Evolutionary conservation across 2,113 vertebrate species (phyloP).

Genomic region (Sylvilagus bachmani): DNA sequence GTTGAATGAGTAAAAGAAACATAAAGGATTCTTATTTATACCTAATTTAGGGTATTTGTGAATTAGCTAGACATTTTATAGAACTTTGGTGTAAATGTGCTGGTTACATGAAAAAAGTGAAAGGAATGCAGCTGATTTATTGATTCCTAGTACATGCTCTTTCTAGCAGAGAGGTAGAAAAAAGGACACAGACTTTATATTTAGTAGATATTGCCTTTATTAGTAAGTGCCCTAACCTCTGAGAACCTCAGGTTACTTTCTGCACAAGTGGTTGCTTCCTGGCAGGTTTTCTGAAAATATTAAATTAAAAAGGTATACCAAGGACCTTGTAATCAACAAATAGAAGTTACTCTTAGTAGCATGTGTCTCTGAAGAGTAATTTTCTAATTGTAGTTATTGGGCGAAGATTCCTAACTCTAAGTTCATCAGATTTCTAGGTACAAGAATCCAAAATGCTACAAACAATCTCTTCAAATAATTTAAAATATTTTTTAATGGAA

Average conservation of each 20-base stretch:
- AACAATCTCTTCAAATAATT: constrained; percentile 9
- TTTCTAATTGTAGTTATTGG: neutral
- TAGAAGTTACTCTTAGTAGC: neutral
- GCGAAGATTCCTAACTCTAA: neutral
- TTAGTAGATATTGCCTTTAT: neutral
- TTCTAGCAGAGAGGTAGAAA: neutral
- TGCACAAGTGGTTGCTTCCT: neutral
- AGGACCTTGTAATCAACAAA: neutral
- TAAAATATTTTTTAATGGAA: neutral
- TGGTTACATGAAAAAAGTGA: neutral
- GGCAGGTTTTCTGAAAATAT: neutral
- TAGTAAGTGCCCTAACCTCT: neutral
- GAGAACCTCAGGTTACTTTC: neutral
- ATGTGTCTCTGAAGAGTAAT: neutral
- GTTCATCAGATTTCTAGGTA: neutral
- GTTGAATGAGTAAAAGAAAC: neutral
- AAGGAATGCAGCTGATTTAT: neutral
- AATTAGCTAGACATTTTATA: neutral
- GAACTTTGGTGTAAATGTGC: neutral
- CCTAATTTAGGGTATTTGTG: neutral
- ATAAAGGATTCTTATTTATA: neutral
- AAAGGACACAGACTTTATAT: neutral
- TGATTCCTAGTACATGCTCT: neutral
- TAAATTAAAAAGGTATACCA: constrained; percentile 21
- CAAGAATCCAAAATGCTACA: neutral